Conservation (phyloP, 2,113 vertebrate genomes). For the Geococcyx californianus region DNA sequence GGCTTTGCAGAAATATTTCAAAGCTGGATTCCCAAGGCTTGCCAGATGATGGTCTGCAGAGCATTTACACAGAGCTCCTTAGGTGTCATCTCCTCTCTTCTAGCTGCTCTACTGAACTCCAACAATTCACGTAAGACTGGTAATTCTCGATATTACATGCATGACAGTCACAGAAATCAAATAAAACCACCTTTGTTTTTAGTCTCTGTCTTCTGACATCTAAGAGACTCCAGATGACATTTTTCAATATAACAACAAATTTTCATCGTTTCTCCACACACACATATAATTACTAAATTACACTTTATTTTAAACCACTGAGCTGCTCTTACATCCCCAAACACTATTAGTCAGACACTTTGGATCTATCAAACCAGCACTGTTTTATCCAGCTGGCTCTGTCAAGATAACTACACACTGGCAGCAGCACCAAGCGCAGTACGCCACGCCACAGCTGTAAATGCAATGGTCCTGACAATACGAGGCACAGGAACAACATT, state of each 20-base stretch:
- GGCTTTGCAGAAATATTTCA: not conserved
- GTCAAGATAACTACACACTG: not conserved
- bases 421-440: not conserved
- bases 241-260: not conserved
- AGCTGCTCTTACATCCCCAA: not conserved
- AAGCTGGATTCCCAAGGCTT: not conserved
- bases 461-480: accelerated
- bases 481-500: not conserved
- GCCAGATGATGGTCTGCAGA: not conserved
- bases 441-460: not conserved
- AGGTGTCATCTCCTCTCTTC: not conserved
- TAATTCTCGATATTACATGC: not conserved
- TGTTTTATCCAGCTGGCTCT: not conserved
- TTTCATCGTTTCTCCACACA: not conserved
- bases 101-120: not conserved
- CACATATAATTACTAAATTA: not conserved
- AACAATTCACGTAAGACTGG: not conserved
- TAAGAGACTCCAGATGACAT: not conserved
- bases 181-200: not conserved
- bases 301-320: not conserved
- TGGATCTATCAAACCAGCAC: not conserved
- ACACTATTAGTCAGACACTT: not conserved
- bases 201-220: not conserved
- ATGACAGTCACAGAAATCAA: not conserved
- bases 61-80: not conserved